Evolutionary conservation across 2,888 invertebrate genomes (phyloP).

Genomic region (Sarcophaga caerulescens): DNA sequence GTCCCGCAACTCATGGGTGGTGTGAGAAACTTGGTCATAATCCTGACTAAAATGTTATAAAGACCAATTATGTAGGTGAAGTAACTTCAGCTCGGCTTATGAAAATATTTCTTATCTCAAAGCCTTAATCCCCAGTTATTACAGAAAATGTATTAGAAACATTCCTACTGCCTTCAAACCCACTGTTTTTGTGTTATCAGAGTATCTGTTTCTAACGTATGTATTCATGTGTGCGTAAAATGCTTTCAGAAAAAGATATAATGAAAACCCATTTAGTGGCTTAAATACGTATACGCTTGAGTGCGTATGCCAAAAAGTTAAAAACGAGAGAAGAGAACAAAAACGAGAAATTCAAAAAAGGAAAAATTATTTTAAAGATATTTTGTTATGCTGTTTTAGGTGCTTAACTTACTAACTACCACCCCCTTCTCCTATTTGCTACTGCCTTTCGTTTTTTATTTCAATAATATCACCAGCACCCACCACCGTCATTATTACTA

Average conservation of each 20-base stretch:
- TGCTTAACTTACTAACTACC: slow-evolving; percentile 30
- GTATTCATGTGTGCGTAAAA: slow-evolving; percentile 11
- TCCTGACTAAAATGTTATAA: too few relatives aligned
- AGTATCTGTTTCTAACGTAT: neutral
- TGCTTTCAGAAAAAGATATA: slow-evolving; percentile 24
- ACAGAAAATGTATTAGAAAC: too few relatives aligned
- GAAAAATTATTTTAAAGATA: slow-evolving; percentile 2
- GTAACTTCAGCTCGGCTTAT: too few relatives aligned
- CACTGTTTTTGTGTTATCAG: neutral
- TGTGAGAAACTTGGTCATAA: too few relatives aligned
- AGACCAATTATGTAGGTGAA: too few relatives aligned
- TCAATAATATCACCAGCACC: neutral
- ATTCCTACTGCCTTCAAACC: neutral
- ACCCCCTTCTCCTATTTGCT: neutral
- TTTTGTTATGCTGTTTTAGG: slow-evolving; percentile 25
- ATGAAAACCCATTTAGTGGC: slow-evolving; percentile 51
- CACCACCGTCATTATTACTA: slow-evolving; percentile 3
- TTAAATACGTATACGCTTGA: slow-evolving; percentile 43
- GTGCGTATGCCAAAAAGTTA: slow-evolving; percentile 33
- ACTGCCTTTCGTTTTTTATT: neutral
- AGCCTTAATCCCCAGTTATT: too few relatives aligned
- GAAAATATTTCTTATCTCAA: too few relatives aligned
- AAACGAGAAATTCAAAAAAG: neutral
- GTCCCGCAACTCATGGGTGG: too few relatives aligned
- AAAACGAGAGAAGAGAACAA: neutral